phyloP scores from a whole-genome alignment of 2,113 vertebrate genomes.

The Tretioscincus oriximinensis region DNA sequence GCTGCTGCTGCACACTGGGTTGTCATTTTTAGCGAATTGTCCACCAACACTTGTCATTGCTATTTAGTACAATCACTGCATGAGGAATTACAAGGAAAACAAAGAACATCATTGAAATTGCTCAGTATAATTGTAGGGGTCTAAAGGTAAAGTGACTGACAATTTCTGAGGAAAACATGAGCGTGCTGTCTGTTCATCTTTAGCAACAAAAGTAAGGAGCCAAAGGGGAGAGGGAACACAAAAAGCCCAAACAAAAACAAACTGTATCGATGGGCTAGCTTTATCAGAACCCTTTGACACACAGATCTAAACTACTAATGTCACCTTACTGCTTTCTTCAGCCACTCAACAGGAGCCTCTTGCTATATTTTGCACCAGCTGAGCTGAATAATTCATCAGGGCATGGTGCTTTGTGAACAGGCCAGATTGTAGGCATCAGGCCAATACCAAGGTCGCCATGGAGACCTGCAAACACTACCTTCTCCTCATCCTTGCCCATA shows the following conservation, averaged over 20 bases:
- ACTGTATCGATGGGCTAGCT: slow-evolving; percentile 1
- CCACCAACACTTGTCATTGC: no score
- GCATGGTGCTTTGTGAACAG: slow-evolving; percentile 50
- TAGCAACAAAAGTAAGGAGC: background rate
- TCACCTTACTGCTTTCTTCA: slow-evolving; percentile 54
- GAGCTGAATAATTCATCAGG: slow-evolving; percentile 74
- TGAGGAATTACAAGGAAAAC: slow-evolving; percentile 11
- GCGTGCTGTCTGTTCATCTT: slow-evolving; percentile 3
- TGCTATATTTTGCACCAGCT: slow-evolving; percentile 51
- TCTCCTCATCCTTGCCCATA: background rate
- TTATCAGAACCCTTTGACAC: background rate
- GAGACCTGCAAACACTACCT: slow-evolving; percentile 61
- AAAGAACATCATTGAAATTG: slow-evolving; percentile 9
- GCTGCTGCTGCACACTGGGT: no score
- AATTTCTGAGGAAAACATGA: slow-evolving; percentile 15
- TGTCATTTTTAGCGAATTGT: no score
- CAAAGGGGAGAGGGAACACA: background rate
- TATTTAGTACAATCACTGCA: background rate
- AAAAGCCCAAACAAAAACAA: slow-evolving; percentile 28
- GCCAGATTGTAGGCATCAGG: slow-evolving; percentile 65
- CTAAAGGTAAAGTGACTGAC: background rate
- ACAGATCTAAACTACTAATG: slow-evolving; percentile 42
- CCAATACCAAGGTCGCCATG: slow-evolving; percentile 70
- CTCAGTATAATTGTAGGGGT: background rate
- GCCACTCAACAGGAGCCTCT: slow-evolving; percentile 59